phyloP scores from a whole-genome alignment of 2,113 vertebrate species.

The Casuarius casuarius region DNA sequence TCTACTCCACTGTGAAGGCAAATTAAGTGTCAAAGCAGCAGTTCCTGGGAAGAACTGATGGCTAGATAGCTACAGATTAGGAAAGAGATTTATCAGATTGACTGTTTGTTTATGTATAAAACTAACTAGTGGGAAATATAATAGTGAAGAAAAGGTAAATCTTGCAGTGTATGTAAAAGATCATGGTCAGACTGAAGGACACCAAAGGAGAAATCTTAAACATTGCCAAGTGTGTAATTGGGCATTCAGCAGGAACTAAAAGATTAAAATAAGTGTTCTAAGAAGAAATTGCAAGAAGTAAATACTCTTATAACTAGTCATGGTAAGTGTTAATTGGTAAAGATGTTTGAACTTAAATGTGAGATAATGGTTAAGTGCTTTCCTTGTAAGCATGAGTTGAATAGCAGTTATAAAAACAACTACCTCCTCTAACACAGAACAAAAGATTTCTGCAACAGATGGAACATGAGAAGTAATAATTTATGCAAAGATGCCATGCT shows the following conservation, averaged over 20 bases:
- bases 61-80: not conserved
- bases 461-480: not conserved
- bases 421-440: not conserved
- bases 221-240: not conserved
- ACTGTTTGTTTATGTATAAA: not conserved
- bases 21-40: not conserved
- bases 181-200: not conserved
- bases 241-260: not conserved
- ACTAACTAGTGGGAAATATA: not conserved
- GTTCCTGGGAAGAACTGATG: not conserved
- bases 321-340: not conserved
- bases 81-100: not conserved
- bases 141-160: not conserved
- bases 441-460: not conserved
- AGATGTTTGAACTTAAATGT: not conserved
- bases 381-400: not conserved
- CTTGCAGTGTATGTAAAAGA: not conserved
- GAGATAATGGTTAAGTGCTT: accelerated
- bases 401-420: not conserved
- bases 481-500: not conserved
- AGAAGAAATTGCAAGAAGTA: not conserved
- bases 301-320: not conserved
- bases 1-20: not conserved
- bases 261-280: not conserved
- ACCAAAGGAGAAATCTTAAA: not conserved